A percentile compares a stretch with the other conserved stretches of the same genome.
These are phyloP conservation scores for Rhyacophila evoluta DNA, from an alignment of 2,888 invertebrate species.

Conservation along the genomic window DNA sequence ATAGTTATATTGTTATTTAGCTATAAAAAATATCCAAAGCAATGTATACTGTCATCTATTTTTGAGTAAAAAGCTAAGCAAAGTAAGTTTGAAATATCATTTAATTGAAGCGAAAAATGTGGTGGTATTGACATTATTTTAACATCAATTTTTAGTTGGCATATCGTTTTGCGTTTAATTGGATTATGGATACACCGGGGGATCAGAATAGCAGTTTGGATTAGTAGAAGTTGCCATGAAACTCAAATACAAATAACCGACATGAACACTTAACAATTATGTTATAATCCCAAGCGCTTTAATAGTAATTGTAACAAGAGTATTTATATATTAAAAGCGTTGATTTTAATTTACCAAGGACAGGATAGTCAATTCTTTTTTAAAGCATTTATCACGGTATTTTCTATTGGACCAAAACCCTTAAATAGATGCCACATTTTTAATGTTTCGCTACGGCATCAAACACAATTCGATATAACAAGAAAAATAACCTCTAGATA, in stretches of 20 bases:
- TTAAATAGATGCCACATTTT: constrained; percentile 16
- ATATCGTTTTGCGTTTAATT: no score
- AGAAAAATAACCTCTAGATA: constrained; percentile 12
- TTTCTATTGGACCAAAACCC: constrained; percentile 24
- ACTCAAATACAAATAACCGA: background rate
- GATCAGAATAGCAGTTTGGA: background rate
- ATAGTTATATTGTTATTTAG: no score
- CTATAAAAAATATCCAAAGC: no score
- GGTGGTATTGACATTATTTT: no score
- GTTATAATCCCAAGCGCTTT: background rate
- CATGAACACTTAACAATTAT: background rate
- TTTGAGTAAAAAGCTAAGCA: no score
- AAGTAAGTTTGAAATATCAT: no score
- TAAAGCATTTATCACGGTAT: constrained; percentile 19
- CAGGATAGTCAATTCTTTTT: constrained; percentile 22
- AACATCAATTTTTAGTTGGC: no score
- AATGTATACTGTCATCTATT: no score
- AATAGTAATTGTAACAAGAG: background rate
- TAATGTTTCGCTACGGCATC: background rate
- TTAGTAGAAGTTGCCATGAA: background rate
- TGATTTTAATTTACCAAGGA: constrained; percentile 3
- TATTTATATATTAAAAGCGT: background rate
- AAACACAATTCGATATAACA: background rate
- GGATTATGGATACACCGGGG: no score
- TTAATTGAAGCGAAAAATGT: no score